Base-by-base conservation (phyloP, 2,113 vertebrate genomes). In the Sinocyclocheilus rhinocerous region DNA sequence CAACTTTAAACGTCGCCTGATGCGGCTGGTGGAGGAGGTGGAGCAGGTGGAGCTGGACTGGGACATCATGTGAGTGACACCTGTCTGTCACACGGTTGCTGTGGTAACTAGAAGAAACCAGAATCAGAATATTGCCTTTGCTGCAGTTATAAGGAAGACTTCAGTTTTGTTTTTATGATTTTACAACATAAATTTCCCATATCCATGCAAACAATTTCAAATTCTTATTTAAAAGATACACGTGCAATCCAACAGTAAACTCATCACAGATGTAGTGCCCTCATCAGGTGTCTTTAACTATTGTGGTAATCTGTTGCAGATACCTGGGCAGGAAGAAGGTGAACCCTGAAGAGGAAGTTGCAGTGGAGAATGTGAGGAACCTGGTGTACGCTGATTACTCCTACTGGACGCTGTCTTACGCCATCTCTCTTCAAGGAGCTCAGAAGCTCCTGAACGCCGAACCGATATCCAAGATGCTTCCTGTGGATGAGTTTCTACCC, bases 281-380 rank as follows among this genome's bases (percentile, higher is more conserved):
- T 29, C 20, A 39, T 57, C 67, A 57, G 29, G 22, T 13, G 12
- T 24, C 42, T 57, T 84, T 15, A 24, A n/a, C 7, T 24, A 26
- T 16, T 77, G 61, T 57, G 57, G 22, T 57, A 70, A 77, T 87
- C 42, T 52, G 39, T 83, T 18, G 0, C 92, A 99, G 97, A 92
- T 99, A 99, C 93, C 93, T 99, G 0, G 97, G 98, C 81, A 96
- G 98, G 90, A 99, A 99, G 90, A 96, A 98, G 91, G 97, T 99
- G 91, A 98, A 96, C 0, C 94, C 94, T 0, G 95, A 93, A 15
- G 93, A 96, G 0, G 97, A 99, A 88, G 92, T 78, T 1, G 84
- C 91, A 0, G 96, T 99, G 94, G 93, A 96, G 83, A 94, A 95
- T 0, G 90, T 99, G 72, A 91, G 61, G 0, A 96, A 96, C 90